Evolutionary conservation across 1,140 invertebrate species (phyloP).

Genomic region (Ephestia elutella): DNA sequence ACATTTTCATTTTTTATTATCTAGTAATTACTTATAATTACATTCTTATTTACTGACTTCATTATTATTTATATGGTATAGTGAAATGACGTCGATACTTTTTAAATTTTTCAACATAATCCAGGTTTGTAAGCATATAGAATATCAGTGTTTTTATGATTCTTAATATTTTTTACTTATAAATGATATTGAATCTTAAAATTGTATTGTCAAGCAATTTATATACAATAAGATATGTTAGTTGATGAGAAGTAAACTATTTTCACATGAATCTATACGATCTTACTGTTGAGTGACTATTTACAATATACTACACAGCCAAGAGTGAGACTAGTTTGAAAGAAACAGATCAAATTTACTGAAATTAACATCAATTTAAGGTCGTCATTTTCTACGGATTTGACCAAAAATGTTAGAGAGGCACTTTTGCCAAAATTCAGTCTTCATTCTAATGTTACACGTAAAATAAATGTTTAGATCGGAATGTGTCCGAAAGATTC

Average conservation of each 20-base stretch:
- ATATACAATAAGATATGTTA: conserved; percentile 72
- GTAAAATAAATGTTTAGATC: conserved; percentile 21
- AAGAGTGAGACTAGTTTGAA: not conserved
- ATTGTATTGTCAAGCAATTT: conserved; percentile 71
- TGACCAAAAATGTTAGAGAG: conserved; percentile 37
- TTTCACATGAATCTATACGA: not conserved
- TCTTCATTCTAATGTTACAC: conserved; percentile 51
- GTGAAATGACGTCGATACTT: not conserved
- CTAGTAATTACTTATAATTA: conserved; percentile 22
- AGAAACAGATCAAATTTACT: not conserved
- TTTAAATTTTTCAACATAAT: not conserved
- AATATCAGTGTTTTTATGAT: not conserved
- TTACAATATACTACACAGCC: conserved; percentile 6
- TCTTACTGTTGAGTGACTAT: not conserved
- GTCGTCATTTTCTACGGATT: conserved; percentile 12
- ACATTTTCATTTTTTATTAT: conserved; percentile 65
- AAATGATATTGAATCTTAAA: conserved; percentile 49
- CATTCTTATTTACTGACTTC: conserved; percentile 4
- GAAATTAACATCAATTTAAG: not conserved
- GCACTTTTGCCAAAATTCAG: conserved; percentile 63
- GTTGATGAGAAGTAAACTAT: conserved; percentile 41
- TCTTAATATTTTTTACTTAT: conserved; percentile 28
- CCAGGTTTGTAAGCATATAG: not conserved
- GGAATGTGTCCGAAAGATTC: conserved; percentile 19
- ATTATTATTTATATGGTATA: conserved; percentile 14